Conservation (phyloP, 1,140 invertebrate species). For the Sminthurides bifidus region DNA sequence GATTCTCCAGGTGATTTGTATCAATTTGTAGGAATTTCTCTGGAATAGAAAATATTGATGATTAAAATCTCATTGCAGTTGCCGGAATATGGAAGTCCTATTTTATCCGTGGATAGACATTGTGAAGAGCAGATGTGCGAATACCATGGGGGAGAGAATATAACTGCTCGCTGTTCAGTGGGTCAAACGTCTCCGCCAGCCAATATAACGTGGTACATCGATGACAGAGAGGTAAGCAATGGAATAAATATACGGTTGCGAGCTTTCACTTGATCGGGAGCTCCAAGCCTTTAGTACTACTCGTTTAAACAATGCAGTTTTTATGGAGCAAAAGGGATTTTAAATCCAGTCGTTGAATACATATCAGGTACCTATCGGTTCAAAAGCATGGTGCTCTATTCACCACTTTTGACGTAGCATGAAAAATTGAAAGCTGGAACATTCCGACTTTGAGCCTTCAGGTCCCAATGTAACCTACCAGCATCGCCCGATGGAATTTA, state of each 20-base stretch:
- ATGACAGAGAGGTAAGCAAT: constrained; percentile 26
- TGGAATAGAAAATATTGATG: not conserved
- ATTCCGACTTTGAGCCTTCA: too few species aligned
- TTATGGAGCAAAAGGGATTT: too few species aligned
- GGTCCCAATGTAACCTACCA: too few species aligned
- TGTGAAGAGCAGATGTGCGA: too few species aligned
- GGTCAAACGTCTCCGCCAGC: constrained; percentile 24
- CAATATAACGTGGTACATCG: constrained; percentile 32
- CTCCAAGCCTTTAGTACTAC: too few species aligned
- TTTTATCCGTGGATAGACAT: constrained; percentile 10
- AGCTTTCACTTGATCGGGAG: too few species aligned
- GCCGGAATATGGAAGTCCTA: constrained; percentile 26
- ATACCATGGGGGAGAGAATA: constrained; percentile 29
- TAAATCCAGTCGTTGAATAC: not conserved
- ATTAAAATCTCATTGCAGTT: not conserved
- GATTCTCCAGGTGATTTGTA: too few species aligned
- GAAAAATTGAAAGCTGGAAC: too few species aligned
- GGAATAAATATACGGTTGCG: too few species aligned
- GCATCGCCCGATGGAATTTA: too few species aligned
- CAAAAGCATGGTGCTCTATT: not conserved
- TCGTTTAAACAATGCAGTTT: too few species aligned
- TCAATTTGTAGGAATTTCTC: not conserved
- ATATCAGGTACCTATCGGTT: not conserved
- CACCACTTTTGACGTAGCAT: too few species aligned
- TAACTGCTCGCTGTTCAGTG: constrained; percentile 25